Evolutionary conservation across 37 sponge, comb jelly and placozoan species (phyloP).

Genomic region (Diacarnus erythraeanus): DNA sequence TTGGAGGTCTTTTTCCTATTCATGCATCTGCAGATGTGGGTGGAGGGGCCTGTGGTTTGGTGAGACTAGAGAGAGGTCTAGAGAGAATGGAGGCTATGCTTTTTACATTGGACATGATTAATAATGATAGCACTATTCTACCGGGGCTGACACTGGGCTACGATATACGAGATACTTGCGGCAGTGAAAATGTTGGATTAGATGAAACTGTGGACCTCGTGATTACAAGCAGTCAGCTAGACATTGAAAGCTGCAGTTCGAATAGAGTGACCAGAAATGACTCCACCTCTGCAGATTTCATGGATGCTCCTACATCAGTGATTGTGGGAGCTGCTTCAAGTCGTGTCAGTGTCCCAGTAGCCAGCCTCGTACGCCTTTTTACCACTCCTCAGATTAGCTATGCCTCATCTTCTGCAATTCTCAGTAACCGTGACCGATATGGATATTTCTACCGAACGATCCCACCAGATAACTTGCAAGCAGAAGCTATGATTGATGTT

Average conservation of each 20-base stretch:
- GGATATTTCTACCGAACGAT: constrained; percentile 86
- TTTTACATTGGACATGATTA: constrained; percentile 72
- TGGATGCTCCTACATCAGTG: constrained; percentile 35
- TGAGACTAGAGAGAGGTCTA: constrained; percentile 62
- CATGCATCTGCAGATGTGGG: constrained; percentile 24
- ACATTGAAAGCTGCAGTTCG: constrained; percentile 18
- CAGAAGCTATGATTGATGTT: constrained; percentile 82
- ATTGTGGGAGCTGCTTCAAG: constrained; percentile 84
- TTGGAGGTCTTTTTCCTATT: constrained; percentile 91
- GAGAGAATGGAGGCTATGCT: constrained; percentile 93
- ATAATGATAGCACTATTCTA: constrained; percentile 55
- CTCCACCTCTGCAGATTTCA: not conserved
- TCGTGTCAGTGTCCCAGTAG: constrained; percentile 61
- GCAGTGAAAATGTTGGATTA: constrained; percentile 63
- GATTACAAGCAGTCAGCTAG: constrained; percentile 44
- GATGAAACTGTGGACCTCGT: constrained; percentile 81
- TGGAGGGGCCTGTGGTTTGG: constrained; percentile 40
- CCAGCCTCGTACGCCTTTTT: constrained; percentile 75
- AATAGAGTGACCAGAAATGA: not conserved
- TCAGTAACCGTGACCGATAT: constrained; percentile 78
- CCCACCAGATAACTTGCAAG: constrained; percentile 82
- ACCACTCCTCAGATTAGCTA: constrained; percentile 81
- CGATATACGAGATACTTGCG: constrained; percentile 93
- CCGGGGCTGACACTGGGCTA: constrained; percentile 70
- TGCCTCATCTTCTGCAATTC: constrained; percentile 75